Percentiles rank a stretch among this genome's conserved stretches.
Evolutionary conservation across 2,113 vertebrate genomes (phyloP).

Genomic region (Pyrgilauda ruficollis): DNA sequence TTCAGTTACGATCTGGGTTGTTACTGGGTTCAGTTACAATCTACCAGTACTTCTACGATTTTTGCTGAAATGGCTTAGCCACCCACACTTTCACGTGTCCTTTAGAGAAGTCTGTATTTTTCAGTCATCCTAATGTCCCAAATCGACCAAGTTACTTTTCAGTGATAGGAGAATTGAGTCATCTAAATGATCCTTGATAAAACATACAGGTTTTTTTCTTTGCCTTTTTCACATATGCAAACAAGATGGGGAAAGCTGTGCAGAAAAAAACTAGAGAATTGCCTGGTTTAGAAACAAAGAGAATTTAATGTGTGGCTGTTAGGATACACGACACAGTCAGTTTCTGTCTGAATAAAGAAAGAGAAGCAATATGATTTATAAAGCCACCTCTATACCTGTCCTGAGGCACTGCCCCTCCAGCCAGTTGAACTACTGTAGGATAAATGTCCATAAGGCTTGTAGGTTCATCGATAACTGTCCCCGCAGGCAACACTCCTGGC

Average conservation of each 20-base stretch:
- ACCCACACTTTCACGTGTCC: accelerated
- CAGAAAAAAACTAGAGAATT: background rate
- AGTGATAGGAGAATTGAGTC: background rate
- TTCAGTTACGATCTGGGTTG: background rate
- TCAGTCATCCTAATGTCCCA: background rate
- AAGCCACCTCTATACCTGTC: constrained; percentile 76
- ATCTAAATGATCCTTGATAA: background rate
- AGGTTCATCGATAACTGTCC: constrained; percentile 77
- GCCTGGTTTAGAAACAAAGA: background rate
- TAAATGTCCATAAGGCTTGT: constrained; percentile 95
- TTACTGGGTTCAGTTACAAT: background rate
- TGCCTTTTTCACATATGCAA: background rate
- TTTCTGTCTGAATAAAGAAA: background rate
- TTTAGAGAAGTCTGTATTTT: background rate
- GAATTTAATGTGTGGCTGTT: background rate
- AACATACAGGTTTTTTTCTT: background rate
- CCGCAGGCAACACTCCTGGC: constrained; percentile 82
- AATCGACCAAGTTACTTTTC: background rate
- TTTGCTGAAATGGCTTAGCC: background rate
- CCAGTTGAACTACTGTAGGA: constrained; percentile 84
- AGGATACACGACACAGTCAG: background rate
- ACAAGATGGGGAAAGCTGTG: background rate
- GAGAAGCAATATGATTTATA: background rate
- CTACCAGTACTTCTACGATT: background rate
- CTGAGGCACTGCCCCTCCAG: constrained; percentile 69